A percentile compares a stretch with the other conserved stretches of the same genome.
Evolutionary conservation across 2,888 invertebrate species (phyloP).

Genomic region (Drosophila anomalipes): DNA sequence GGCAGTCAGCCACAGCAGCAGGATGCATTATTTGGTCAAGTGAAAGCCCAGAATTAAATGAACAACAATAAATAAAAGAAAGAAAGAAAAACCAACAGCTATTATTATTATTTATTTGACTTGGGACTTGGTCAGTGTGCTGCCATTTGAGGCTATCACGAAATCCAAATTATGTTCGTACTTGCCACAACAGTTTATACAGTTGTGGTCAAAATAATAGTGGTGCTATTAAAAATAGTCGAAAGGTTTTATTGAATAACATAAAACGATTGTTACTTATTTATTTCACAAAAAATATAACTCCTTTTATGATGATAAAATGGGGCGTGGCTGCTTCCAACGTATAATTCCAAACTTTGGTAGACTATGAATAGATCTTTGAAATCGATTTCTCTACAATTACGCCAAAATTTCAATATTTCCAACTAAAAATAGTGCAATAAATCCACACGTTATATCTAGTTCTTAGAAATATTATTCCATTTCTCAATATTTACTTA

Average conservation of each 20-base stretch:
- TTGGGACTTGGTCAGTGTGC: conserved; percentile 64
- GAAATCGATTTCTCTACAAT: too few relatives aligned
- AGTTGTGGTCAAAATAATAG: background rate
- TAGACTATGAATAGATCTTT: too few relatives aligned
- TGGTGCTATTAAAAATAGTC: background rate
- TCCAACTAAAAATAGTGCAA: too few relatives aligned
- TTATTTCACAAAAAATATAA: background rate
- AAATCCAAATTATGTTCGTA: conserved; percentile 52
- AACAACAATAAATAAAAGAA: background rate
- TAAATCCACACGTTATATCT: background rate
- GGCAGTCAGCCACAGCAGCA: conserved; percentile 13
- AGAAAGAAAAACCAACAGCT: background rate
- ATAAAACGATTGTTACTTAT: background rate
- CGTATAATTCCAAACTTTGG: too few relatives aligned
- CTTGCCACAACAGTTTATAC: conserved; percentile 10
- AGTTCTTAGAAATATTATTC: background rate
- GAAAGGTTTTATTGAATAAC: background rate
- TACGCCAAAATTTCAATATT: background rate
- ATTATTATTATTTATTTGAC: conserved; percentile 45
- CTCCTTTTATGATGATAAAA: background rate
- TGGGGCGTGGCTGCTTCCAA: too few relatives aligned
- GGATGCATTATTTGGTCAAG: conserved; percentile 23
- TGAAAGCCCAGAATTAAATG: conserved; percentile 44
- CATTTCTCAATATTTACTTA: background rate
- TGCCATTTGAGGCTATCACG: conserved; percentile 48